These are phyloP conservation scores for Sebastes hubbsi DNA, from an alignment of 2,797 vertebrate species.

Conservation along the genomic window DNA sequence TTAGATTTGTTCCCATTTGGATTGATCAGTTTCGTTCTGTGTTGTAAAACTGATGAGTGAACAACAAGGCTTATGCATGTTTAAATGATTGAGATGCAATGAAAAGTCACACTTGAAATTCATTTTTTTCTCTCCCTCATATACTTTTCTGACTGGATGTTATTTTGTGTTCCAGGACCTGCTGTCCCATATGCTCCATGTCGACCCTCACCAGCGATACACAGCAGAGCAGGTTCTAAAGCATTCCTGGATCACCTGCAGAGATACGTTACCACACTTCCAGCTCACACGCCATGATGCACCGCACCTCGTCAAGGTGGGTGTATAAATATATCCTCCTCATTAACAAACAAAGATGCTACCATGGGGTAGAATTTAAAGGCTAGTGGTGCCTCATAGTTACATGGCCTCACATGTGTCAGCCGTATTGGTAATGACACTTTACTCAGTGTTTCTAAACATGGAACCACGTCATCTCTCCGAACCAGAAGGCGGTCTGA, in stretches of 20 bases:
- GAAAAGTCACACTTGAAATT: not conserved
- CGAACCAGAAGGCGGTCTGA: slow-evolving; percentile 6
- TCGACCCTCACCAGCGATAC: slow-evolving; percentile 96
- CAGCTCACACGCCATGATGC: slow-evolving; percentile 93
- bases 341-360: not conserved
- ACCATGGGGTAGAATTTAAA: not conserved
- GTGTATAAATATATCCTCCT: not conserved
- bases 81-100: not conserved
- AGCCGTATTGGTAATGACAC: not conserved
- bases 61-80: not conserved
- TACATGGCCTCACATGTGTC: not conserved
- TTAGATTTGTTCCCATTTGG: not conserved
- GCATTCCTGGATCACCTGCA: slow-evolving; percentile 96
- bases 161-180: slow-evolving; percentile 85
- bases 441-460: not conserved
- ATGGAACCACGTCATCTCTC: not conserved
- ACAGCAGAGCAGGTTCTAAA: slow-evolving; percentile 96
- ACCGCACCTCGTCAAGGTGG: slow-evolving; percentile 92
- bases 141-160: not conserved
- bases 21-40: not conserved
- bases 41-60: not conserved
- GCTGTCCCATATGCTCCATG: slow-evolving; percentile 96
- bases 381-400: no score
- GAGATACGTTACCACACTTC: slow-evolving; percentile 91
- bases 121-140: not conserved